Evolutionary conservation across 2,888 invertebrate species (phyloP).

Genomic region (Clunio marinus): DNA sequence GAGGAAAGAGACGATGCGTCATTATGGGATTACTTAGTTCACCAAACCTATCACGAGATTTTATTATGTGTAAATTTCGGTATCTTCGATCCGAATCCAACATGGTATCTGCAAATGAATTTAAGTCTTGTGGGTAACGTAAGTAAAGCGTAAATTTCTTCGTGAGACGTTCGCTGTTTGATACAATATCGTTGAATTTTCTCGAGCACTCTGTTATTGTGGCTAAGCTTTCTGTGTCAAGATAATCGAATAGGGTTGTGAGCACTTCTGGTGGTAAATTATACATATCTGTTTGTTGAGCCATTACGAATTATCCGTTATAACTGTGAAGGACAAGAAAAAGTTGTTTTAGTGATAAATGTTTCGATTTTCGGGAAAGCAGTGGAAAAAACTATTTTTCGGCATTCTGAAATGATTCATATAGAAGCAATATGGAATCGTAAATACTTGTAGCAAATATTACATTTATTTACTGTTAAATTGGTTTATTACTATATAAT

Average conservation of each 20-base stretch:
- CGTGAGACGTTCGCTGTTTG: background rate
- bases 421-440: too few species aligned
- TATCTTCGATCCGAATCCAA: background rate
- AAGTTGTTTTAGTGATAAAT: too few species aligned
- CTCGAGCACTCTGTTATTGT: background rate
- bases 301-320: too few species aligned
- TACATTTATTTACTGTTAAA: too few species aligned
- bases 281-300: too few species aligned
- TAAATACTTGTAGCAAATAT: too few species aligned
- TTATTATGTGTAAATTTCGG: background rate
- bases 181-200: background rate
- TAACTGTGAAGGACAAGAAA: too few species aligned
- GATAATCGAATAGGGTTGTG: background rate
- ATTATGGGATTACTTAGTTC: too few species aligned
- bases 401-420: too few species aligned
- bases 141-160: background rate
- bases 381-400: too few species aligned
- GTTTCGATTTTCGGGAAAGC: too few species aligned
- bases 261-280: slow-evolving; percentile 12
- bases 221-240: background rate
- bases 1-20: background rate
- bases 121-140: background rate
- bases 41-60: background rate
- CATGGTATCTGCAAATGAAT: background rate
- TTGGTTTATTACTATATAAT: too few species aligned